These are phyloP conservation scores for Stomatorhinus ivindoensis DNA, from an alignment of 2,113 vertebrate genomes.

Conservation along the genomic window DNA sequence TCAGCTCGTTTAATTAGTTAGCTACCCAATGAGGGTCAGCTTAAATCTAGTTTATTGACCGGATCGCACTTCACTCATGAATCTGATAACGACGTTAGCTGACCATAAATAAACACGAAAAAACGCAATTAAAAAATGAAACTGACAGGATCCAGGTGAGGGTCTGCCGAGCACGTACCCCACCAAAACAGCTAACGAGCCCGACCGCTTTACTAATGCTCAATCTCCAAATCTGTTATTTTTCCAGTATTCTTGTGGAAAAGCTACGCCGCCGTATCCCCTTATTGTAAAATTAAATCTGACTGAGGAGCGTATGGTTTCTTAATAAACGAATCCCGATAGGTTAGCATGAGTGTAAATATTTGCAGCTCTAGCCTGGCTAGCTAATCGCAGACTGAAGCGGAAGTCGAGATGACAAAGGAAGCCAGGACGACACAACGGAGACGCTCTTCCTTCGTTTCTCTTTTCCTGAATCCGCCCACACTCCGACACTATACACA, in stretches of 20 bases:
- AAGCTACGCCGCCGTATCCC: neutral
- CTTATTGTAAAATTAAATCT: neutral
- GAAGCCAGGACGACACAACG: constrained; percentile 37
- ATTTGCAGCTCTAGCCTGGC: neutral
- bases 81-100: neutral
- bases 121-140: neutral
- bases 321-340: neutral
- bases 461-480: neutral
- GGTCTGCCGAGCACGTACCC: neutral
- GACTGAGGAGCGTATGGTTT: neutral
- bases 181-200: neutral
- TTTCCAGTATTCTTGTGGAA: neutral
- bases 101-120: neutral
- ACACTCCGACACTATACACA: neutral
- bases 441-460: constrained; percentile 8
- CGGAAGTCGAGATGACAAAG: constrained; percentile 69
- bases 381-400: constrained; percentile 50
- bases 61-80: neutral
- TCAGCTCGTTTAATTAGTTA: constrained; percentile 37
- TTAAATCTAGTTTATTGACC: neutral
- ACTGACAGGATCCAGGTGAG: neutral
- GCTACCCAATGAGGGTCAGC: constrained; percentile 39
- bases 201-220: neutral
- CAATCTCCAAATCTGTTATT: neutral
- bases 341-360: neutral